Conservation (phyloP, 2,797 vertebrate genomes). For the Acomys russatus region DNA sequence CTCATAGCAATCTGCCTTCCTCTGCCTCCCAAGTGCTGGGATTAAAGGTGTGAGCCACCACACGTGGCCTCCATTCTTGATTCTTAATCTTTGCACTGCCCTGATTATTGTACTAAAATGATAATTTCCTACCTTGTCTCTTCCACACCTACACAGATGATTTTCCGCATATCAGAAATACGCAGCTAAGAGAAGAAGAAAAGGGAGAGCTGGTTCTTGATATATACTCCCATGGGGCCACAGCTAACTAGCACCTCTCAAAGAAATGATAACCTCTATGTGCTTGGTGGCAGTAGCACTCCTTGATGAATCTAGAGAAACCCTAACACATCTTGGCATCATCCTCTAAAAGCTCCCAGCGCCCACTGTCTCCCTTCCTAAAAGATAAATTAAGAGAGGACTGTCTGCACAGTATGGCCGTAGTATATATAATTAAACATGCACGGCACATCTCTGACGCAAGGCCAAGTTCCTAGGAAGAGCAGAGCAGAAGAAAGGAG, state of each 20-base stretch:
- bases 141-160: neutral
- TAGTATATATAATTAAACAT: constrained; percentile 63
- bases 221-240: neutral
- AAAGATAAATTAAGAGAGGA: constrained; percentile 6
- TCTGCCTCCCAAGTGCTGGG: too few relatives aligned
- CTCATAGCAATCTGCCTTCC: too few relatives aligned
- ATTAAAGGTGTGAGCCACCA: too few relatives aligned
- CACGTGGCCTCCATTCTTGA: too few relatives aligned
- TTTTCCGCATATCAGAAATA: neutral
- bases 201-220: neutral
- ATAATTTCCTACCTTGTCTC: constrained; percentile 2
- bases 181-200: neutral
- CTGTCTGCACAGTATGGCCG: neutral
- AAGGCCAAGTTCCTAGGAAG: constrained; percentile 61
- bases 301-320: neutral
- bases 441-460: constrained; percentile 75
- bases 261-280: neutral
- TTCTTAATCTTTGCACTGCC: constrained; percentile 29
- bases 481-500: constrained; percentile 36
- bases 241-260: neutral
- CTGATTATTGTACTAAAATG: neutral
- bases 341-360: neutral
- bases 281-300: neutral
- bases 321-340: neutral
- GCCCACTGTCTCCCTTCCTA: neutral